These are phyloP conservation scores for Microctonus brassicae DNA, from an alignment of 2,888 invertebrate genomes.

Conservation along the genomic window DNA sequence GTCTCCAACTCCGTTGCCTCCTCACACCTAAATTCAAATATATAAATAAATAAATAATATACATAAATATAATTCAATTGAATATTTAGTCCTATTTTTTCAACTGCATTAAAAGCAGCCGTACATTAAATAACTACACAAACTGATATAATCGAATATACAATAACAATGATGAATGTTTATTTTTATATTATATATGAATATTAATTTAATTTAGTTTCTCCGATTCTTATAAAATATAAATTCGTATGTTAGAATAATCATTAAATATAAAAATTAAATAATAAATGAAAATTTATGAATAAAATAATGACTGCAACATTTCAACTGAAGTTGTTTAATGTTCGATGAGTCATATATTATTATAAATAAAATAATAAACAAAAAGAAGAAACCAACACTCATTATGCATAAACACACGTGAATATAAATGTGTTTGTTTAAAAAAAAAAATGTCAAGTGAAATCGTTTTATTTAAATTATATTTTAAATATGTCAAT, in stretches of 20 bases:
- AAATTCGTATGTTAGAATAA: background rate
- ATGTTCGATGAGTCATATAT: conserved; percentile 9
- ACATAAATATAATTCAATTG: background rate
- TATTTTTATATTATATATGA: background rate
- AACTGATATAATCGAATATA: background rate
- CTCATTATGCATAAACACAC: background rate
- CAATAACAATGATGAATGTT: background rate
- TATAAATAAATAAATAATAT: background rate
- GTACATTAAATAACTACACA: background rate
- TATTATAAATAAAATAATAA: background rate
- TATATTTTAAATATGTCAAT: background rate
- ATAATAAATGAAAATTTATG: background rate
- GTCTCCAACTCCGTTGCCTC: conserved; percentile 66
- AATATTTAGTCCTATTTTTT: background rate
- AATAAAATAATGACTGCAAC: background rate
- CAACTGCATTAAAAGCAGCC: background rate
- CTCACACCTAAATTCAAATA: conserved; percentile 62
- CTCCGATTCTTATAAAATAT: background rate
- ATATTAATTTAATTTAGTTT: conserved; percentile 1
- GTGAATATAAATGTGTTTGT: background rate
- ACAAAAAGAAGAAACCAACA: too few relatives aligned
- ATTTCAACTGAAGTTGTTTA: background rate
- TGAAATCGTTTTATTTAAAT: background rate
- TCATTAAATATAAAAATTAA: background rate
- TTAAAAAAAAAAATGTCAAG: background rate